Percentiles rank a stretch among this genome's conserved stretches.
phyloP scores from a whole-genome alignment of 92 coral and sea anemone genomes.

The Umimayanthus kanabou region DNA sequence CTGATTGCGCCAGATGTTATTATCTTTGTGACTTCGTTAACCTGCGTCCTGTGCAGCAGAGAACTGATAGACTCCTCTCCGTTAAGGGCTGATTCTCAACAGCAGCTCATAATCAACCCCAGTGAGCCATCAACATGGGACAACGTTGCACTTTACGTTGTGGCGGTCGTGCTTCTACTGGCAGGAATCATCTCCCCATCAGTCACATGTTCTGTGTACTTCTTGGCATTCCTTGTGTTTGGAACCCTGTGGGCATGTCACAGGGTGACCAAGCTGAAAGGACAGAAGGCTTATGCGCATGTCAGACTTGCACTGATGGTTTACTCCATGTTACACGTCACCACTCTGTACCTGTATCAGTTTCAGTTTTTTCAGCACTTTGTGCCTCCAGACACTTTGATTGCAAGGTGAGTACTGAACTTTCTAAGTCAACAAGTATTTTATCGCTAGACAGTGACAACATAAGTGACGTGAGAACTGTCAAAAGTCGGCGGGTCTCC shows the following conservation, averaged over 20 bases:
- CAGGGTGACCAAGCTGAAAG: slow-evolving; percentile 63
- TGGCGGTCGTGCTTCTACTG: slow-evolving; percentile 78
- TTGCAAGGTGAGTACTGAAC: slow-evolving; percentile 71
- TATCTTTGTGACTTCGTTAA: slow-evolving; percentile 72
- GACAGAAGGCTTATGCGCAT: slow-evolving; percentile 73
- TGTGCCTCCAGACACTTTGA: slow-evolving; percentile 76
- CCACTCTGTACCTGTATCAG: slow-evolving; percentile 82
- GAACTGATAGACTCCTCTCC: slow-evolving; percentile 62
- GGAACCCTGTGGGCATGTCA: slow-evolving; percentile 98
- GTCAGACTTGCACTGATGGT: slow-evolving; percentile 84
- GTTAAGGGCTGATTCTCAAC: slow-evolving; percentile 58
- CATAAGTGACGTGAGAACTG: no score
- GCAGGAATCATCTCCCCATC: slow-evolving; percentile 93
- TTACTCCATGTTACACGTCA: slow-evolving; percentile 83
- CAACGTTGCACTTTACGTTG: slow-evolving; percentile 82
- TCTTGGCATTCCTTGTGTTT: slow-evolving; percentile 73
- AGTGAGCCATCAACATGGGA: slow-evolving; percentile 66
- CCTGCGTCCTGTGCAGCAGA: slow-evolving; percentile 80
- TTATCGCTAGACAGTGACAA: no score
- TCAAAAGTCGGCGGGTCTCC: no score
- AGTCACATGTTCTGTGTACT: slow-evolving; percentile 80
- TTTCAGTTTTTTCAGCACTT: slow-evolving; percentile 88
- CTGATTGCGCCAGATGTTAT: slow-evolving; percentile 84
- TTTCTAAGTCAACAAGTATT: no score
- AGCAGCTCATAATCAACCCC: slow-evolving; percentile 37